A percentile compares a stretch with the other conserved stretches of the same genome.
phyloP scores from a whole-genome alignment of 2,888 invertebrate genomes.

The Ditula angustiorana region DNA sequence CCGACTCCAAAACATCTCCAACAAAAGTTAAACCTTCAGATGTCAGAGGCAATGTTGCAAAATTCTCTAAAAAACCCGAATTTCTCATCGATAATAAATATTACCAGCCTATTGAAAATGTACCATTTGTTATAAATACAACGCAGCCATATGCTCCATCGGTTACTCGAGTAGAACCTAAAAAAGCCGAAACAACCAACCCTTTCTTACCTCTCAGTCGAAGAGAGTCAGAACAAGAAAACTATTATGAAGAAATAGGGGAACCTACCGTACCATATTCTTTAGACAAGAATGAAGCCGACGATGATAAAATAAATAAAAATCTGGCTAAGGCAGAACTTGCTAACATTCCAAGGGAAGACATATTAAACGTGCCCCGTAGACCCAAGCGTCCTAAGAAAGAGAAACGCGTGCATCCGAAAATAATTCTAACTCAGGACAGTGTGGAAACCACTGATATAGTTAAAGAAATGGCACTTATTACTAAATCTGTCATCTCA shows the following conservation, averaged over 20 bases:
- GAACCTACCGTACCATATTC: conserved; percentile 51
- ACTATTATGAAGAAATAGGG: conserved; percentile 80
- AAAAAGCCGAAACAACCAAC: conserved; percentile 51
- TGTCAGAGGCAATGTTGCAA: conserved; percentile 56
- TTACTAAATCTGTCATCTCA: conserved; percentile 72
- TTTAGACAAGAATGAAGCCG: conserved; percentile 68
- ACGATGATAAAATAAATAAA: conserved; percentile 74
- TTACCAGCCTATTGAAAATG: conserved; percentile 73
- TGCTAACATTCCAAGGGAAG: conserved; percentile 65
- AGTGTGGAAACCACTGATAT: conserved; percentile 37
- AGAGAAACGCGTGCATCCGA: conserved; percentile 48
- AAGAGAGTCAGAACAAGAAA: conserved; percentile 65
- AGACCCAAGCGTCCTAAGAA: conserved; percentile 71
- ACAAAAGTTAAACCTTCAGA: conserved; percentile 50
- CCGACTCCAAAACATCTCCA: conserved; percentile 54
- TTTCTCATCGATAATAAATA: conserved; percentile 74
- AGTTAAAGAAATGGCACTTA: conserved; percentile 60
- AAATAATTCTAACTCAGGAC: conserved; percentile 29
- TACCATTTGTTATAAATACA: conserved; percentile 72
- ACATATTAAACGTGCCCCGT: conserved; percentile 73
- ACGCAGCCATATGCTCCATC: conserved; percentile 52
- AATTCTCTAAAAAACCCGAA: conserved; percentile 66
- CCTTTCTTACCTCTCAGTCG: conserved; percentile 50
- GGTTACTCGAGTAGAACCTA: conserved; percentile 41
- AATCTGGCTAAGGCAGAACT: conserved; percentile 57